Evolutionary conservation across 2,113 vertebrate species (phyloP).

Genomic region (Rhabdomys dilectus): DNA sequence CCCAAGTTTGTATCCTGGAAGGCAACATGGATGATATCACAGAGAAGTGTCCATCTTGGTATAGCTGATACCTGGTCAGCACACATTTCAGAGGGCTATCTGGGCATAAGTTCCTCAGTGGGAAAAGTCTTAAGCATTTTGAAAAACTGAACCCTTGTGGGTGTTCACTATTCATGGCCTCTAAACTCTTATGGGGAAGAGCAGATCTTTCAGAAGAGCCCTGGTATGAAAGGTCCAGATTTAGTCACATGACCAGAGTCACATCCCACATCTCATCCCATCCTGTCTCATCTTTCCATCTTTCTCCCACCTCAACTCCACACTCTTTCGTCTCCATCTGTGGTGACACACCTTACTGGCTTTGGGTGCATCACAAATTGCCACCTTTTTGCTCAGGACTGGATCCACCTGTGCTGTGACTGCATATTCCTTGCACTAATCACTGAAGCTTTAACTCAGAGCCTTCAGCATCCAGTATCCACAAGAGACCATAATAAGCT

Average conservation of each 20-base stretch:
- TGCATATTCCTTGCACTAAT: neutral
- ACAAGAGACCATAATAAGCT: neutral
- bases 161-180: neutral
- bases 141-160: neutral
- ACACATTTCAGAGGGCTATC: neutral
- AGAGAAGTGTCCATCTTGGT: neutral
- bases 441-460: neutral
- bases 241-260: neutral
- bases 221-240: neutral
- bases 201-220: neutral
- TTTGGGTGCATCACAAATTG: neutral
- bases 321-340: neutral
- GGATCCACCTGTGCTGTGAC: too few species aligned
- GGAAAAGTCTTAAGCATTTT: neutral
- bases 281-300: neutral
- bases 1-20: neutral
- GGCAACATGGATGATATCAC: neutral
- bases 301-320: neutral
- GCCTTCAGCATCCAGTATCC: neutral
- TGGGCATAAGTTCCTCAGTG: neutral
- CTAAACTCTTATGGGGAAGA: neutral
- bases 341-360: neutral
- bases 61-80: neutral
- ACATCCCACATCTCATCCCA: too few species aligned
- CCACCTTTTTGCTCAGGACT: neutral